Conservation (phyloP, 2,113 vertebrate genomes). For the Myrmecophaga tridactyla region DNA sequence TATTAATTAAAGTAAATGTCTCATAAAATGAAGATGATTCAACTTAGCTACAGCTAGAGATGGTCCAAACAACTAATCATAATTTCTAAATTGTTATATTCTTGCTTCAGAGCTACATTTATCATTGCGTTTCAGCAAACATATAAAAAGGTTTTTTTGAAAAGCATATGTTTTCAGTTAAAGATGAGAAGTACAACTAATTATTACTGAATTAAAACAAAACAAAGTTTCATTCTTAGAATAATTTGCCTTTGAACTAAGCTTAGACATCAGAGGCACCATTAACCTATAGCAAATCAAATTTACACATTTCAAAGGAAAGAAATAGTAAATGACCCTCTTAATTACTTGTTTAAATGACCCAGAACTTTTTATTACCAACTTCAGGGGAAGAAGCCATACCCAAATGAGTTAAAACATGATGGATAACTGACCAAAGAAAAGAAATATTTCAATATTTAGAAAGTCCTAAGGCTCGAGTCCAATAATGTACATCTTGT, state of each 20-base stretch:
- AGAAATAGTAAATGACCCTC: conserved; percentile 23
- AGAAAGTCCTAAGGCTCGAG: conserved; percentile 38
- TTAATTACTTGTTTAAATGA: conserved; percentile 63
- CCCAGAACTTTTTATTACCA: conserved; percentile 58
- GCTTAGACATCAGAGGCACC: conserved; percentile 48
- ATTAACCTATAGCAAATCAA: conserved; percentile 58
- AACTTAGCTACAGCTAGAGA: conserved; percentile 60
- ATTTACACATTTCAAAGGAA: conserved; percentile 49
- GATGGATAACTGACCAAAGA: conserved; percentile 59
- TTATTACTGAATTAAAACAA: neutral
- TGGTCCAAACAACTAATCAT: conserved; percentile 59
- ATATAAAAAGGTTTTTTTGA: neutral
- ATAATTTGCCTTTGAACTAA: conserved; percentile 50
- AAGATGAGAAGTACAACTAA: conserved; percentile 54
- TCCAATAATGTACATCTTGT: conserved; percentile 38
- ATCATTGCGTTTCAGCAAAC: conserved; percentile 44
- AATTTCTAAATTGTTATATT: conserved; percentile 31
- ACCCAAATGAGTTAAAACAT: conserved; percentile 45
- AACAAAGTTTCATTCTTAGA: neutral
- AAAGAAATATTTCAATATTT: conserved; percentile 50
- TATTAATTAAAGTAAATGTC: conserved; percentile 67
- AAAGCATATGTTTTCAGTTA: conserved; percentile 18
- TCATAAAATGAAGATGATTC: conserved; percentile 54
- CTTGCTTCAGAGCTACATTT: conserved; percentile 58
- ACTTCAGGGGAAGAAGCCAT: conserved; percentile 53